Percentiles rank a stretch among this genome's conserved stretches.
phyloP scores from a whole-genome alignment of 2,797 vertebrate genomes.

The Scleropages formosus region DNA sequence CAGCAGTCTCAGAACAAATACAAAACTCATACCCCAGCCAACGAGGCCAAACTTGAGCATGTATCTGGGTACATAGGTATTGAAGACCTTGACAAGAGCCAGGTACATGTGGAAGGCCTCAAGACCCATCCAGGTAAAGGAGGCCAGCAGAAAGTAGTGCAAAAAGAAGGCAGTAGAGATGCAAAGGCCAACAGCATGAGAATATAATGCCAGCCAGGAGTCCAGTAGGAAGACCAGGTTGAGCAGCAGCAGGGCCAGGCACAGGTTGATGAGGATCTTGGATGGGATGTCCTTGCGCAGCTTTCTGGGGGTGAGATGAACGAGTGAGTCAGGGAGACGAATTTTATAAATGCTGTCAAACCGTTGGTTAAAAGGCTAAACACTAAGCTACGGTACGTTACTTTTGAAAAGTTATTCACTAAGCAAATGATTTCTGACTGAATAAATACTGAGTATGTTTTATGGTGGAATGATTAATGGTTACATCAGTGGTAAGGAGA shows the following conservation, averaged over 20 bases:
- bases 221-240: slow-evolving; percentile 89
- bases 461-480: no score
- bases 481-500: slow-evolving; percentile 39
- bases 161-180: slow-evolving; percentile 91
- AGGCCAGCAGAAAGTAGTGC: slow-evolving; percentile 91
- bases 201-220: slow-evolving; percentile 85
- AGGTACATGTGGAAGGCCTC: slow-evolving; percentile 97
- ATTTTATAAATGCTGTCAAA: neutral
- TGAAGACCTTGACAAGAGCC: slow-evolving; percentile 94
- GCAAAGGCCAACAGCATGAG: slow-evolving; percentile 72
- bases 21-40: slow-evolving; percentile 81
- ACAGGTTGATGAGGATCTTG: slow-evolving; percentile 93
- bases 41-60: slow-evolving; percentile 90
- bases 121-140: slow-evolving; percentile 98
- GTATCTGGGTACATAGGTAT: slow-evolving; percentile 82
- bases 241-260: slow-evolving; percentile 81
- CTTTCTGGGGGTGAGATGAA: slow-evolving; percentile 69
- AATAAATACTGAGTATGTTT: neutral
- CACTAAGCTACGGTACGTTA: no score
- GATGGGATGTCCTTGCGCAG: slow-evolving; percentile 91
- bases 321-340: neutral
- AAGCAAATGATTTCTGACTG: no score
- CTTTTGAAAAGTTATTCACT: no score
- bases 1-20: neutral
- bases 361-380: neutral